Conservation (phyloP, 2,113 vertebrate species). For the Hypanus sabinus region DNA sequence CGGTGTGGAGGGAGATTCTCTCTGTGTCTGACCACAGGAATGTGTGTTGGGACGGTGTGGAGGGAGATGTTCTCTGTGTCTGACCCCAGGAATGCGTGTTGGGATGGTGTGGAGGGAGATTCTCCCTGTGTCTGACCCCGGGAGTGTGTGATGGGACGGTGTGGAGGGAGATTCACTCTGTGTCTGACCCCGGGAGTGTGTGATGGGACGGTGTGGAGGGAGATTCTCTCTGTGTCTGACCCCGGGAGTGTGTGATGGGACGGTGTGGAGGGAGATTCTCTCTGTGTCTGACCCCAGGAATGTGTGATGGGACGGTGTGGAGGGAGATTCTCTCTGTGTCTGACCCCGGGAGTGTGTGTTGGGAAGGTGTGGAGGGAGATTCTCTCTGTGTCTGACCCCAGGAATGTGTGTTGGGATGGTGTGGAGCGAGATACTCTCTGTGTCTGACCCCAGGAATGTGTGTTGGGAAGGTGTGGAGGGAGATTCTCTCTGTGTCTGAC, state of each 20-base stretch:
- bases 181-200: neutral
- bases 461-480: too few species aligned
- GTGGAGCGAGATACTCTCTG: neutral
- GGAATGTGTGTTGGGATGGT: neutral
- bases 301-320: neutral
- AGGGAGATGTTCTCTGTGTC: neutral
- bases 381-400: neutral
- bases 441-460: too few species aligned
- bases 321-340: neutral
- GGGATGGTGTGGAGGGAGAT: neutral
- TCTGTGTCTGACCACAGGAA: too few species aligned
- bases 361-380: too few species aligned
- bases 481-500: neutral
- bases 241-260: too few species aligned
- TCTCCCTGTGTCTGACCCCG: too few species aligned
- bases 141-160: too few species aligned
- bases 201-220: neutral
- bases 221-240: too few species aligned
- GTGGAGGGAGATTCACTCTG: neutral
- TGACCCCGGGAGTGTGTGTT: too few species aligned
- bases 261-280: too few species aligned
- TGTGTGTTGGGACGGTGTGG: too few species aligned
- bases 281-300: neutral
- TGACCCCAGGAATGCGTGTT: neutral
- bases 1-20: neutral